Evolutionary conservation across 2,113 vertebrate genomes (phyloP), one percentile per base, ranked within the genome.

Genomic region (Ammodytes dubius): DNA sequence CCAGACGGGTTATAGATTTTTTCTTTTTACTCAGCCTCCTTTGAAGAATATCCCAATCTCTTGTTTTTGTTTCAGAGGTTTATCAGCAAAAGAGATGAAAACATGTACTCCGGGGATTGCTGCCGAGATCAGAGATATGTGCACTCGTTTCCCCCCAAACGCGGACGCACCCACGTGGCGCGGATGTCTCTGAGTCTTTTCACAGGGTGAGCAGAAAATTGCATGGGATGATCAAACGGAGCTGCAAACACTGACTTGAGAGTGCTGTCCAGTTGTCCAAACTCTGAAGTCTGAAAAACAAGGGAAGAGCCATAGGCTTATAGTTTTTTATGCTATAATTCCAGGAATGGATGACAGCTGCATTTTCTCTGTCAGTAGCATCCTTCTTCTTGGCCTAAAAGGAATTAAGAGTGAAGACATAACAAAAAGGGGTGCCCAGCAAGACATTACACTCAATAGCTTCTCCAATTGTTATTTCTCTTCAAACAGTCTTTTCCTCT

Each of bases 41-140:
- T 95, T 95, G 93, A 95, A 94, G 89, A 91, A 79, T 67, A 74
- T 86, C 79, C 58, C 83, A 89, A 86, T 92, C 70, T 84, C 85
- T 90, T 89, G 85, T 89, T 89, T 92, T 91, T 88, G 74, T 84
- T 27, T 85, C 87, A 76, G 77, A 91, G 84, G 84, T 82, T 87
- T 83, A 88, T 92, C 84, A 75, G 87, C 85, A 87, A 89, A 54
- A 67, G 76, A 92, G 90, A 92, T 94, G 88, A 92, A 93, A 90
- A 82, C 74, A 69, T 78, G 65, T 15, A 87, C 90, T 87, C 53
- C 7, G 43, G 87, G 81, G 92, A 83, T 73, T 74, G 84, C 47
- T 65, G 60, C 60, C 3, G 46, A 93, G 92, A 94, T 94, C 88
- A 93, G 91, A 94, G 81, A 72, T 78, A 52, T 74, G 60, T 74